Evolutionary conservation across 2,888 invertebrate genomes (phyloP).

Genomic region (Nasonia oneida): DNA sequence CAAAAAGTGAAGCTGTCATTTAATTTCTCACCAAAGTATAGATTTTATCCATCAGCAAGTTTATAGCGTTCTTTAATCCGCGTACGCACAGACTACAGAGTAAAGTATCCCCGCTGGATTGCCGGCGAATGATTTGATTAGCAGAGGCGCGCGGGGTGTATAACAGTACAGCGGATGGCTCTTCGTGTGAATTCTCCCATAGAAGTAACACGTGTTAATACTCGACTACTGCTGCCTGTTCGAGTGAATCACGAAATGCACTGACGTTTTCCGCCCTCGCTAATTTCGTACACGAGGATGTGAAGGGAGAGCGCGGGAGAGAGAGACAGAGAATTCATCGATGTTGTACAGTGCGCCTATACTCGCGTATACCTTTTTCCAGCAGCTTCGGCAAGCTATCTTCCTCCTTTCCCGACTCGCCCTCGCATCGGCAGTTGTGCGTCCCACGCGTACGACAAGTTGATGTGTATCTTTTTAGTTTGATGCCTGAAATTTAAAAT

Average conservation of each 20-base stretch:
- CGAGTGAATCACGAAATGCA: conserved; percentile 56
- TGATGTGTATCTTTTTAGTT: not conserved
- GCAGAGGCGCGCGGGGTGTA: conserved; percentile 58
- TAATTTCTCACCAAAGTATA: too few species aligned
- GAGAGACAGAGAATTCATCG: not conserved
- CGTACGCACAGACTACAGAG: not conserved
- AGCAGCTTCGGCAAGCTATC: not conserved
- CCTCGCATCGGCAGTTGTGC: not conserved
- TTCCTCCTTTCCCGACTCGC: not conserved
- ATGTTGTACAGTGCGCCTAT: not conserved
- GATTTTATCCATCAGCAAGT: too few species aligned
- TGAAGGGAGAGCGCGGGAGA: conserved; percentile 3
- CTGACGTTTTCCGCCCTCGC: conserved; percentile 55
- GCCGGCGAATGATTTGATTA: conserved; percentile 72
- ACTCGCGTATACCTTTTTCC: not conserved
- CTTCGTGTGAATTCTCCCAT: conserved; percentile 75
- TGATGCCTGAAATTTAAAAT: not conserved
- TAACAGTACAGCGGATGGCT: conserved; percentile 60
- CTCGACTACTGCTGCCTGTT: conserved; percentile 38
- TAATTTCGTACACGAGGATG: conserved; percentile 35
- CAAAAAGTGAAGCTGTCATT: too few species aligned
- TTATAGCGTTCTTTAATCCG: too few species aligned
- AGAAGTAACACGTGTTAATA: conserved; percentile 71
- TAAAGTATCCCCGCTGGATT: conserved; percentile 36
- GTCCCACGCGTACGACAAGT: not conserved